Conservation (phyloP, 2,888 invertebrate species). For the Litoditis marina region DNA sequence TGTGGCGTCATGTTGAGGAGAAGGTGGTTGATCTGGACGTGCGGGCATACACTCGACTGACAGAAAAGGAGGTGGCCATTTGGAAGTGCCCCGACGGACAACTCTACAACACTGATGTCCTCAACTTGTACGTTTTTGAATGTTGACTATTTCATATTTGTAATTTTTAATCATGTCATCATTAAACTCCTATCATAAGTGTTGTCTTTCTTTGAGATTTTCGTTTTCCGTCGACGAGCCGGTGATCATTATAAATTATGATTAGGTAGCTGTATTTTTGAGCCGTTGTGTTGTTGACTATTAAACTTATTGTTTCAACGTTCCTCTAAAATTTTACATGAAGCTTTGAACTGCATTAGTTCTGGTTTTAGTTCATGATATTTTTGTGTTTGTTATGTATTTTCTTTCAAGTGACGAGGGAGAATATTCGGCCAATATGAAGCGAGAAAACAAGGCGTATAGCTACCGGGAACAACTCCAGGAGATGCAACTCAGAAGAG, state of each 20-base stretch:
- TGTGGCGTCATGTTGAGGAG: conserved; percentile 41
- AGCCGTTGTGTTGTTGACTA: too few relatives aligned
- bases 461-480: conserved; percentile 94
- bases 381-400: too few relatives aligned
- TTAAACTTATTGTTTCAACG: too few relatives aligned
- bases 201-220: too few relatives aligned
- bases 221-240: not conserved
- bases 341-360: too few relatives aligned
- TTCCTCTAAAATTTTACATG: too few relatives aligned
- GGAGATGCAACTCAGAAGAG: conserved; percentile 74
- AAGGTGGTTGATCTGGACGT: conserved; percentile 25
- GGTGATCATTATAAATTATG: too few relatives aligned
- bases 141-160: not conserved
- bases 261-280: too few relatives aligned
- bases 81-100: conserved; percentile 83
- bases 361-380: too few relatives aligned
- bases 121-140: conserved; percentile 67
- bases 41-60: conserved; percentile 22
- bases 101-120: conserved; percentile 81
- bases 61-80: conserved; percentile 74
- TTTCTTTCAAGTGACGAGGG: conserved; percentile 45
- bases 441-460: conserved; percentile 88
- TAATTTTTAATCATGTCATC: not conserved
- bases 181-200: too few relatives aligned
- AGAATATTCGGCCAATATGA: conserved; percentile 71